A percentile compares a stretch with the other conserved stretches of the same genome.
These are phyloP conservation scores for Medauroidea extradentata DNA, from an alignment of 1,140 invertebrate species.

Conservation along the genomic window DNA sequence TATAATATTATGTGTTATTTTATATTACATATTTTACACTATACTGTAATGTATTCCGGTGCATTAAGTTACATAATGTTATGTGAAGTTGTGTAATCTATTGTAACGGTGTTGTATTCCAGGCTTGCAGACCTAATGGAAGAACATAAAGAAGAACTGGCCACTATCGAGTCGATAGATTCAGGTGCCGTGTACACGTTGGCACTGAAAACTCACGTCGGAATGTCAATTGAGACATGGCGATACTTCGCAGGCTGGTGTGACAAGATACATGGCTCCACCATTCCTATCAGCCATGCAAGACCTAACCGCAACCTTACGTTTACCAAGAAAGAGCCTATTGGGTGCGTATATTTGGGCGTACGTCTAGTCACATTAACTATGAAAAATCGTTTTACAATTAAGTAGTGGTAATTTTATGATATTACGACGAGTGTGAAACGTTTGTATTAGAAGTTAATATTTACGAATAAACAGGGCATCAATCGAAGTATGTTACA, in stretches of 20 bases:
- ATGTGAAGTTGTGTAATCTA: constrained; percentile 1
- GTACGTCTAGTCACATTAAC: no score
- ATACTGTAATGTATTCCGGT: no score
- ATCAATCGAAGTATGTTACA: no score
- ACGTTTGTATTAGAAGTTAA: no score
- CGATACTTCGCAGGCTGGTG: constrained; percentile 89
- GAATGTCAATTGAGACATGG: constrained; percentile 55
- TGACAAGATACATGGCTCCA: constrained; percentile 88
- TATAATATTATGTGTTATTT: no score
- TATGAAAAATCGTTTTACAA: no score
- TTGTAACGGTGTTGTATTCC: no score
- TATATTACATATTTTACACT: no score
- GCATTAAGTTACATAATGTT: constrained; percentile 24
- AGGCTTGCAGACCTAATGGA: constrained; percentile 72
- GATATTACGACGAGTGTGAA: no score
- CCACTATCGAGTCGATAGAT: constrained; percentile 75
- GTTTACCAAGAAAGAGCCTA: constrained; percentile 84
- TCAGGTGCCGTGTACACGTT: constrained; percentile 79
- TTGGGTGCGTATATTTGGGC: constrained; percentile 66
- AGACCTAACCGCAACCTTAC: constrained; percentile 86
- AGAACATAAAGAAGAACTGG: constrained; percentile 64
- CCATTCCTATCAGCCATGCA: constrained; percentile 79
- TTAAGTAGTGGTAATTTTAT: no score
- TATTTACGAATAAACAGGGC: no score
- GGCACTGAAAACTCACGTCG: constrained; percentile 59